Conservation (phyloP, 2,888 invertebrate genomes). For the Fissipunctia ypsillon region DNA sequence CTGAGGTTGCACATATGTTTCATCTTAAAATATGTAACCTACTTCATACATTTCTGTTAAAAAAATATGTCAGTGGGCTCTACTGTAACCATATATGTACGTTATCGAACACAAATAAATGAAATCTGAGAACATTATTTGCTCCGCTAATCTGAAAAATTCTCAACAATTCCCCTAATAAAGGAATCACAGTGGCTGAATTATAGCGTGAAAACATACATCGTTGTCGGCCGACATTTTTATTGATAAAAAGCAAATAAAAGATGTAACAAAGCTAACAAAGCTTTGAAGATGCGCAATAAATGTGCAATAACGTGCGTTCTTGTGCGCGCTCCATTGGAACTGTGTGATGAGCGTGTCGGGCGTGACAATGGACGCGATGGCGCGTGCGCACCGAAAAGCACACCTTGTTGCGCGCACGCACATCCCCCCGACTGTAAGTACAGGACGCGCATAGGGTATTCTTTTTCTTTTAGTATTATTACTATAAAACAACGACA, state of each 20-base stretch:
- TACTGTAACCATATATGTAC: conserved; percentile 27
- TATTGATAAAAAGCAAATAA: conserved; percentile 86
- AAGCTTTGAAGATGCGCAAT: conserved; percentile 89
- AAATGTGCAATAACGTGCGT: conserved; percentile 87
- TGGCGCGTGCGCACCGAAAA: conserved; percentile 83
- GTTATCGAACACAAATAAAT: conserved; percentile 14
- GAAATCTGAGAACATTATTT: conserved; percentile 69
- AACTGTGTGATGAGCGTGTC: conserved; percentile 83
- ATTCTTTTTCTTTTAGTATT: not conserved
- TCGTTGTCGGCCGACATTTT: conserved; percentile 81
- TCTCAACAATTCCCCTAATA: conserved; percentile 71
- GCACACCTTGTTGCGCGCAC: conserved; percentile 80
- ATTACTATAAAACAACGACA: not conserved
- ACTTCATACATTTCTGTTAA: not conserved
- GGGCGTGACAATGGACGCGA: conserved; percentile 83
- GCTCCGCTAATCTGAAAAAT: conserved; percentile 58
- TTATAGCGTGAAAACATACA: conserved; percentile 89
- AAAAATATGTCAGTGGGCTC: conserved; percentile 20
- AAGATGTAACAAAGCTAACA: conserved; percentile 84
- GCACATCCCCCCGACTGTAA: conserved; percentile 40
- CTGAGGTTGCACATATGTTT: not conserved
- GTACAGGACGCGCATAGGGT: conserved; percentile 27
- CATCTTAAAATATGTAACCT: not conserved
- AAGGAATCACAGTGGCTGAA: conserved; percentile 79
- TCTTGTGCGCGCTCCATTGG: conserved; percentile 80